A percentile compares a stretch with the other conserved stretches of the same genome.
These are phyloP conservation scores for Nemoura dubitans DNA, from an alignment of 2,888 invertebrate genomes.

Conservation along the genomic window DNA sequence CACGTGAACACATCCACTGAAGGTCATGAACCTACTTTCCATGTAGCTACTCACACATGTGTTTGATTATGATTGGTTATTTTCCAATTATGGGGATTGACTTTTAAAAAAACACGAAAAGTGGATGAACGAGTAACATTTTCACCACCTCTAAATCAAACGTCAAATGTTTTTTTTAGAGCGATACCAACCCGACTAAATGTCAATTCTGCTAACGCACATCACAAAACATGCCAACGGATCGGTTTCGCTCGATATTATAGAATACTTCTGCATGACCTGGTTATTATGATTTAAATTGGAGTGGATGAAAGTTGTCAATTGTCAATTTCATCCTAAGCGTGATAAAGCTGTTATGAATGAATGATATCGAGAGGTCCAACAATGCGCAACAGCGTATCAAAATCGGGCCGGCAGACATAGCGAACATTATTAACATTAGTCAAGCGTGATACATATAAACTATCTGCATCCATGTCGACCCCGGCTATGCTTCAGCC, in stretches of 20 bases:
- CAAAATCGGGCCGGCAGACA: not conserved
- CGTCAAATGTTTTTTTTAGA: not conserved
- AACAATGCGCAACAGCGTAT: conserved; percentile 20
- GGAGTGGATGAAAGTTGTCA: conserved; percentile 24
- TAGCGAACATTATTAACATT: conserved; percentile 35
- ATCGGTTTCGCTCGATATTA: not conserved
- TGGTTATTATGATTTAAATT: conserved; percentile 37
- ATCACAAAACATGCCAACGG: not conserved
- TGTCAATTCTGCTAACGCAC: not conserved
- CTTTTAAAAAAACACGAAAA: not conserved
- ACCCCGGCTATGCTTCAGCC: not conserved
- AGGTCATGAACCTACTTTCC: too few species aligned
- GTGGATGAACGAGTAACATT: not conserved
- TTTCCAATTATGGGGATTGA: not conserved
- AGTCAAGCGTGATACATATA: conserved; percentile 36
- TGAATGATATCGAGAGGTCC: conserved; percentile 29
- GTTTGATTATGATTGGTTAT: not conserved
- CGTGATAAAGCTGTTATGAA: conserved; percentile 8
- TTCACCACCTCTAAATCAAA: not conserved
- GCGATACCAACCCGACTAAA: not conserved
- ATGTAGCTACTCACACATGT: too few species aligned
- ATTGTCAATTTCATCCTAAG: conserved; percentile 19
- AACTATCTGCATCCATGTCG: not conserved
- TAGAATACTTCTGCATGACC: conserved; percentile 24
- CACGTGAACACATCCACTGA: not conserved